phyloP scores from a whole-genome alignment of 1,140 invertebrate species.

The Maconellicoccus hirsutus region DNA sequence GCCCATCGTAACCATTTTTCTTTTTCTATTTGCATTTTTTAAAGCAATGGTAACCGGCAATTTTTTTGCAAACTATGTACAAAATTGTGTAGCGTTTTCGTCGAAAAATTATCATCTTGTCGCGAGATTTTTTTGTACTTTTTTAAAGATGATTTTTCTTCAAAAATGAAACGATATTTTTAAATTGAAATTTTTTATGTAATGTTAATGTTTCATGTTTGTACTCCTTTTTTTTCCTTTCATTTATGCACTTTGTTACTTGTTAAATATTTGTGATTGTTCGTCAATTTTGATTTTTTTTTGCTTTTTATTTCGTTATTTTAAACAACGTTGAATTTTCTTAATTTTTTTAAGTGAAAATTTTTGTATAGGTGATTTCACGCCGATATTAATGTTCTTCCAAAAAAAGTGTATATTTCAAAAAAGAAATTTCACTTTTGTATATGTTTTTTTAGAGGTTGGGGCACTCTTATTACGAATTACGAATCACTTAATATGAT shows the following conservation, averaged over 20 bases:
- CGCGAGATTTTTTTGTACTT: too few species aligned
- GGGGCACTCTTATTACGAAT: background rate
- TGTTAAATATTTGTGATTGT: background rate
- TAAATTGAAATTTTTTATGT: too few species aligned
- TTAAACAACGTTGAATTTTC: background rate
- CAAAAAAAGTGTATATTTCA: too few species aligned
- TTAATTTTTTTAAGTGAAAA: background rate
- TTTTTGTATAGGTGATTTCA: background rate
- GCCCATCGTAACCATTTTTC: too few species aligned
- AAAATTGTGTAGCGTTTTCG: too few species aligned
- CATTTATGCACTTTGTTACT: background rate
- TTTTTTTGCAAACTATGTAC: too few species aligned
- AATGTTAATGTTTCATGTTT: background rate
- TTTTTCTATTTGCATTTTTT: background rate
- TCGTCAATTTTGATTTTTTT: background rate
- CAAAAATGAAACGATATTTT: too few species aligned
- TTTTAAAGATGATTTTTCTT: too few species aligned
- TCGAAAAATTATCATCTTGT: too few species aligned
- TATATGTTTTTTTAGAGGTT: background rate
- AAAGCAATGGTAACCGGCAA: too few species aligned
- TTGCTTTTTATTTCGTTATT: background rate
- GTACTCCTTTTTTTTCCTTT: background rate
- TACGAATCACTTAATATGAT: slow-evolving; percentile 4
- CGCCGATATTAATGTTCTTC: too few species aligned
- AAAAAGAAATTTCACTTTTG: too few species aligned